Conservation (phyloP, 2,113 vertebrate genomes). For the Pollachius pollachius region DNA sequence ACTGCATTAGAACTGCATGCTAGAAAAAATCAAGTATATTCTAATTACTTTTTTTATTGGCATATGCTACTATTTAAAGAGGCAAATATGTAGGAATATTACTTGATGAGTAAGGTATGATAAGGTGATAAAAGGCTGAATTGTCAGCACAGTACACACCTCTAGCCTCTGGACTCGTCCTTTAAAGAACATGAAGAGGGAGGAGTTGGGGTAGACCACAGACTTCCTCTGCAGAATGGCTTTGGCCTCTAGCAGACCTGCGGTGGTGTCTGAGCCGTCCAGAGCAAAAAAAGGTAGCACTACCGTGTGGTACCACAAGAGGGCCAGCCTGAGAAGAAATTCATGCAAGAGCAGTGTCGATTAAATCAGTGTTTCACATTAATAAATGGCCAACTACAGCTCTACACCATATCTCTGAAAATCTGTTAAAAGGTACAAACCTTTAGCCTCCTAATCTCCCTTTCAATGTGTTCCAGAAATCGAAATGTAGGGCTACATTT, state of each 20-base stretch:
- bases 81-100: background rate
- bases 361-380: background rate
- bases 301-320: slow-evolving; percentile 97
- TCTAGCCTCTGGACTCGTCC: slow-evolving; percentile 95
- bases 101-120: background rate
- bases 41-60: too few relatives aligned
- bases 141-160: slow-evolving; percentile 64
- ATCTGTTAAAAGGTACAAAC: background rate
- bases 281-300: slow-evolving; percentile 97
- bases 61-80: background rate
- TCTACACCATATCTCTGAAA: too few relatives aligned
- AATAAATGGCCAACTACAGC: background rate
- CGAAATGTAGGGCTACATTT: too few relatives aligned
- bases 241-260: slow-evolving; percentile 91
- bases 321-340: slow-evolving; percentile 80
- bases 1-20: background rate
- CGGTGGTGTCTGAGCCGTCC: slow-evolving; percentile 89
- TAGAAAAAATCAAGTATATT: background rate
- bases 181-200: slow-evolving; percentile 98
- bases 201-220: slow-evolving; percentile 95
- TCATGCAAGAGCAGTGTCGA: background rate
- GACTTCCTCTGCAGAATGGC: slow-evolving; percentile 94
- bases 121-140: background rate
- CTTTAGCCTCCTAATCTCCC: background rate
- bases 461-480: background rate